Evolutionary conservation across 2,888 invertebrate genomes (phyloP).

Genomic region (Oasisia sp.): DNA sequence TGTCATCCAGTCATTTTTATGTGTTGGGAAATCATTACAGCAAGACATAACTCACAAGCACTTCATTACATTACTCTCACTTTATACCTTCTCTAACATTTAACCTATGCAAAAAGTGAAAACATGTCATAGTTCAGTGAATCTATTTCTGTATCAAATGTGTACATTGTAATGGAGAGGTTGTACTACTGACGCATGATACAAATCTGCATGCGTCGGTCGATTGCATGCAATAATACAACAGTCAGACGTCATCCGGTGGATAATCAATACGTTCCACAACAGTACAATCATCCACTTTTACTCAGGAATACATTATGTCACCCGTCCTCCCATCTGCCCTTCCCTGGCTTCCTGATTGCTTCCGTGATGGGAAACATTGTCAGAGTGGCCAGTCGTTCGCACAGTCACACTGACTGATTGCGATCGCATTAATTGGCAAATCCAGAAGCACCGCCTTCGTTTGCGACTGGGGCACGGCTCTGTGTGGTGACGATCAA

Average conservation of each 20-base stretch:
- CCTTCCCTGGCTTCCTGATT: background rate
- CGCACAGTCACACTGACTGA: background rate
- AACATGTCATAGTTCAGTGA: background rate
- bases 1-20: background rate
- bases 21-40: background rate
- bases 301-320: background rate
- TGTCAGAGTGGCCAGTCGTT: background rate
- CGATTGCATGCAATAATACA: background rate
- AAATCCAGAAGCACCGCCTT: background rate
- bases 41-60: background rate
- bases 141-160: background rate
- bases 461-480: background rate
- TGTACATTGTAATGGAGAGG: slow-evolving; percentile 17
- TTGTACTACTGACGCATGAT: background rate
- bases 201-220: background rate
- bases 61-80: background rate
- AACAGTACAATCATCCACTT: background rate
- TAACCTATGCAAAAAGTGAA: background rate
- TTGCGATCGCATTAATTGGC: background rate
- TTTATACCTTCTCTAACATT: background rate
- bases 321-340: background rate
- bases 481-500: slow-evolving; percentile 13
- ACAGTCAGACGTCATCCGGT: background rate
- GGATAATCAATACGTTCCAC: slow-evolving; percentile 12
- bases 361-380: background rate